phyloP scores from a whole-genome alignment of 23 tunicate genomes.

The Halocynthia roretzi region DNA sequence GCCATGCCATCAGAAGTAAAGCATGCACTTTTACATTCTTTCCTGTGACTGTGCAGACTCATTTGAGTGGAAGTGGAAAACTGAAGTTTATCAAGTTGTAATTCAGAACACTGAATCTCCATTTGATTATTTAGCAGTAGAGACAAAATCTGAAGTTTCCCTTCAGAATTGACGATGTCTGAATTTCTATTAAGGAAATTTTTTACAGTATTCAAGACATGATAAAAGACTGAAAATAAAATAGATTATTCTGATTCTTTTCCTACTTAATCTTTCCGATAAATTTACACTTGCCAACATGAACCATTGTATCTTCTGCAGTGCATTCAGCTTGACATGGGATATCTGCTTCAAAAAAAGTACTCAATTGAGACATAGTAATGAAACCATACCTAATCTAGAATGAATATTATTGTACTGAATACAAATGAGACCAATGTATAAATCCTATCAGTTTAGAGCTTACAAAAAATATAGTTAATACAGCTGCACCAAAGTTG shows the following conservation, averaged over 20 bases:
- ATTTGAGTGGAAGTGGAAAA: slow-evolving; percentile 20
- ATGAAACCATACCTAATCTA: no score
- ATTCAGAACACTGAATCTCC: slow-evolving; percentile 12
- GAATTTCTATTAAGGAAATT: not conserved
- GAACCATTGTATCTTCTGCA: not conserved
- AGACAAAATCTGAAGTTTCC: not conserved
- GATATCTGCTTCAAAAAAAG: no score
- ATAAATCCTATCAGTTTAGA: no score
- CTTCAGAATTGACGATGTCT: not conserved
- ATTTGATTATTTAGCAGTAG: slow-evolving; percentile 69
- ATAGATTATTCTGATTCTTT: no score
- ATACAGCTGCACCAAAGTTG: no score
- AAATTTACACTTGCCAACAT: slow-evolving; percentile 15
- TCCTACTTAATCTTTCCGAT: slow-evolving; percentile 6
- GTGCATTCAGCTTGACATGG: no score
- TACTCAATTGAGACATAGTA: no score
- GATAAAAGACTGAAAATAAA: no score
- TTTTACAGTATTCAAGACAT: no score
- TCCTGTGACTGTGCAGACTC: slow-evolving; percentile 51
- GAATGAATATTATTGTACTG: no score
- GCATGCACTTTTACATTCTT: slow-evolving; percentile 45
- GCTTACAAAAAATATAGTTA: no score
- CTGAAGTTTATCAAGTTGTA: slow-evolving; percentile 21
- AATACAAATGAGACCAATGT: no score
- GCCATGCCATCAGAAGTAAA: slow-evolving; percentile 74